Percentiles rank a stretch among this genome's conserved stretches.
Conservation (phyloP, 2,113 vertebrate species). For the Egretta garzetta region DNA sequence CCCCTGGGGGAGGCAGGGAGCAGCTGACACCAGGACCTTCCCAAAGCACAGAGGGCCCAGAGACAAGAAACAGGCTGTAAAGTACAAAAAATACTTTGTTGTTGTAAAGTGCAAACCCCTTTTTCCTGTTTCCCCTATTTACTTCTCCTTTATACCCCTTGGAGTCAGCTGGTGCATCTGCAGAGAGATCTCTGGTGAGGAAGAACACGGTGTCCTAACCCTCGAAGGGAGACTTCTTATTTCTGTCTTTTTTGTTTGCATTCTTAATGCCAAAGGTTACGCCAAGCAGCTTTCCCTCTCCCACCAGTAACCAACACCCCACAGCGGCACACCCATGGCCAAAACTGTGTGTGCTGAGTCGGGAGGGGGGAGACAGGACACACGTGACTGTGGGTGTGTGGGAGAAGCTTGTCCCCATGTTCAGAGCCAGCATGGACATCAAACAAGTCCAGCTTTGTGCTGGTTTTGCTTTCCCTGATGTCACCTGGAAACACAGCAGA, state of each 20-base stretch:
- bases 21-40: accelerated
- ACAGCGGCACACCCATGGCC: not conserved
- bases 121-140: conserved; percentile 54
- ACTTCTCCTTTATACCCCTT: conserved; percentile 54
- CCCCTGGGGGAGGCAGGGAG: not conserved
- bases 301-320: not conserved
- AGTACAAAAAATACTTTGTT: not conserved
- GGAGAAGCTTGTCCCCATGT: not conserved
- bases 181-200: conserved; percentile 7
- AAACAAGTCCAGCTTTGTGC: not conserved
- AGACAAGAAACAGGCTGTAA: not conserved
- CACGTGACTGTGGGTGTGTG: accelerated
- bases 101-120: not conserved
- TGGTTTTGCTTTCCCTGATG: not conserved
- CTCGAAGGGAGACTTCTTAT: not conserved
- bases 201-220: not conserved
- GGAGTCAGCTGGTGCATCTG: conserved; percentile 3
- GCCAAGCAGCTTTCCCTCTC: not conserved
- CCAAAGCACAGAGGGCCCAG: not conserved
- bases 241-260: conserved; percentile 13
- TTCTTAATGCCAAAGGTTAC: not conserved
- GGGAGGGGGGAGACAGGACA: no score
- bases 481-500: not conserved
- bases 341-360: not conserved
- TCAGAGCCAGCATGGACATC: accelerated